Conservation (phyloP, 2,888 invertebrate species). For the Leucophenga maculata region DNA sequence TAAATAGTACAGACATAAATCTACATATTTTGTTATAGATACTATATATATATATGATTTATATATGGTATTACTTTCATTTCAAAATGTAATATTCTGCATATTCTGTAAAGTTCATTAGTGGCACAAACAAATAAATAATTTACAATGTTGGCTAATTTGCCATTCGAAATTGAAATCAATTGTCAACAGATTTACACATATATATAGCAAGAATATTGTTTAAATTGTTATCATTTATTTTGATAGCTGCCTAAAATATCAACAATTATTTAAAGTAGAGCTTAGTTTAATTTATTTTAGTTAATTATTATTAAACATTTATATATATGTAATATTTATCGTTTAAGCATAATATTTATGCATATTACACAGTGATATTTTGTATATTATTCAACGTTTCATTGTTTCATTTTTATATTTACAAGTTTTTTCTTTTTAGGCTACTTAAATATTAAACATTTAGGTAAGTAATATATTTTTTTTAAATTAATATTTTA, state of each 20-base stretch:
- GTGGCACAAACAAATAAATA: slow-evolving; percentile 14
- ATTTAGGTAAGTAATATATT: slow-evolving; percentile 8
- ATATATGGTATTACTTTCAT: slow-evolving; percentile 8
- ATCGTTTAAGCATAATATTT: slow-evolving; percentile 21
- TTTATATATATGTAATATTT: too few relatives aligned
- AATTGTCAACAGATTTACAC: slow-evolving; percentile 13
- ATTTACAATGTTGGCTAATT: neutral
- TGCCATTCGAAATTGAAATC: neutral
- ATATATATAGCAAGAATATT: slow-evolving; percentile 3
- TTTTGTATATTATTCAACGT: neutral
- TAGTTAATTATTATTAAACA: slow-evolving; percentile 10
- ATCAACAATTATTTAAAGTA: neutral
- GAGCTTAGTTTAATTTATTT: neutral
- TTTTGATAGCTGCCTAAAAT: slow-evolving; percentile 6
- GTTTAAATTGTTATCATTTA: slow-evolving; percentile 15
- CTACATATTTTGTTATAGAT: too few relatives aligned
- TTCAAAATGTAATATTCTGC: neutral
- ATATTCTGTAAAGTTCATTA: slow-evolving; percentile 20
- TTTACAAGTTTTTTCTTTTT: slow-evolving; percentile 20
- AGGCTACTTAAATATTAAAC: slow-evolving; percentile 25
- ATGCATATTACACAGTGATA: slow-evolving; percentile 6
- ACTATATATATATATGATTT: slow-evolving; percentile 21
- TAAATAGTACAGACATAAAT: too few relatives aligned
- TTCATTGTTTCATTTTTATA: neutral
- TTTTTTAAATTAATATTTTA: slow-evolving; percentile 24